Conservation (phyloP, 2,113 vertebrate genomes). For the Aviceda subcristata region DNA sequence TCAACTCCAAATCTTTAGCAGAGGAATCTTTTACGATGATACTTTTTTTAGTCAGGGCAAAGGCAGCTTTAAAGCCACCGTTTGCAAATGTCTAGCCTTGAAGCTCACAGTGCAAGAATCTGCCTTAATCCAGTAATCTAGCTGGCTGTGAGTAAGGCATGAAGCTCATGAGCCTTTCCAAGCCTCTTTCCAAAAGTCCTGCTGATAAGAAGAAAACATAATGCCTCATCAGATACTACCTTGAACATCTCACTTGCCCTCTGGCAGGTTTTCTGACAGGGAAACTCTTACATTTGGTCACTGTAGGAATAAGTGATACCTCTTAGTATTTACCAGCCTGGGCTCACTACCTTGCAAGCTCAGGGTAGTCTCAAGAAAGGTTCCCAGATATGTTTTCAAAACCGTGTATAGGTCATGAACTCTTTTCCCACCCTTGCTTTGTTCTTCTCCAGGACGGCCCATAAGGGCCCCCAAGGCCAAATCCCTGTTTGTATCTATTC, state of each 20-base stretch:
- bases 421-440: neutral
- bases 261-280: neutral
- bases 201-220: neutral
- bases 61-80: neutral
- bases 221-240: neutral
- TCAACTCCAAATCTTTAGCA: neutral
- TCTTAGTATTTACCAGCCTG: neutral
- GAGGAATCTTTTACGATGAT: neutral
- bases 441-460: neutral
- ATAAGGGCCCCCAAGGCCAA: neutral
- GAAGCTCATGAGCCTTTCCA: neutral
- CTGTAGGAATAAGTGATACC: neutral
- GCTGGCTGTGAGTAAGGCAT: neutral
- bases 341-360: neutral
- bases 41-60: neutral
- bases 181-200: neutral
- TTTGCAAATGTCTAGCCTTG: neutral
- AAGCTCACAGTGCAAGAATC: neutral
- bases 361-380: neutral
- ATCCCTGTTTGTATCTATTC: neutral
- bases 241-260: neutral
- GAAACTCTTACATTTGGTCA: neutral
- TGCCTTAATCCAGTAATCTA: neutral
- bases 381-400: neutral
- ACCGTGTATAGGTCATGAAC: neutral